Evolutionary conservation across 2,888 invertebrate genomes (phyloP).

Genomic region (Zele albiditarsus): DNA sequence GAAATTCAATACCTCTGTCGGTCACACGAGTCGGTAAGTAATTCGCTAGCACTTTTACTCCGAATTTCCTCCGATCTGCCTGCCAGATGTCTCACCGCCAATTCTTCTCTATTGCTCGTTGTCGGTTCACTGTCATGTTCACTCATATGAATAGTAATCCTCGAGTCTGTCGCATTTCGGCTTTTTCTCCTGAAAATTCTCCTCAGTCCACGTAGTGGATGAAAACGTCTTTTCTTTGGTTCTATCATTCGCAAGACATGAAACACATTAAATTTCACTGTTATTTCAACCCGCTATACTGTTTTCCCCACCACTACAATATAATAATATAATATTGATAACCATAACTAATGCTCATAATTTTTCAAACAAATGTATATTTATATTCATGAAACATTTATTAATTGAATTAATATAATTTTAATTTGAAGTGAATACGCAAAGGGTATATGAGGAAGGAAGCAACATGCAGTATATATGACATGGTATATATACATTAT

Average conservation of each 20-base stretch:
- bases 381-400: too few species aligned
- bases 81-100: conserved; percentile 74
- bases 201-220: conserved; percentile 78
- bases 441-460: too few species aligned
- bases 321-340: not conserved
- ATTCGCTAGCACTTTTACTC: conserved; percentile 80
- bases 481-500: too few species aligned
- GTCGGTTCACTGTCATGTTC: conserved; percentile 55
- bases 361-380: too few species aligned
- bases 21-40: conserved; percentile 76
- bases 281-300: too few species aligned
- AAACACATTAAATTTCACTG: too few species aligned
- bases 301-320: too few species aligned
- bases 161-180: conserved; percentile 71
- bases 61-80: conserved; percentile 71
- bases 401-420: too few species aligned
- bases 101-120: conserved; percentile 71
- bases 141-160: conserved; percentile 66
- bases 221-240: conserved; percentile 78
- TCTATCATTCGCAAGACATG: conserved; percentile 66
- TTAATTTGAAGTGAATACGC: too few species aligned
- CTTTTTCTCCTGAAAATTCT: conserved; percentile 82
- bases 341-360: too few species aligned
- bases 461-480: too few species aligned
- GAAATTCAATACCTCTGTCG: conserved; percentile 60